Evolutionary conservation across 2,888 invertebrate genomes (phyloP), one percentile per base, ranked within the genome.

Genomic region (Drosophila barbarae): DNA sequence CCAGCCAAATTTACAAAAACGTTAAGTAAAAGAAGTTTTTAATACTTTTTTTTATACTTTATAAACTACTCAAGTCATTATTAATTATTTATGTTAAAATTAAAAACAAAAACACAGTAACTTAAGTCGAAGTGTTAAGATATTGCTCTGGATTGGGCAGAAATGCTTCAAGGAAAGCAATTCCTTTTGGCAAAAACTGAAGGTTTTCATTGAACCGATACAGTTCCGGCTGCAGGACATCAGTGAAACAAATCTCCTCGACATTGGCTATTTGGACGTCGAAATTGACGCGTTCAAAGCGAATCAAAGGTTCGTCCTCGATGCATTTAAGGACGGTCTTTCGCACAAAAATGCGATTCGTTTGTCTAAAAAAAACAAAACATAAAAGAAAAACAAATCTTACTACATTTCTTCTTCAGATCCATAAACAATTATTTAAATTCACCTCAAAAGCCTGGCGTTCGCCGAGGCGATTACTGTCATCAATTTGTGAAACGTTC

Each of bases 111-210:
- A 18, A 18, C 18, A 13, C 1, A 7, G n/a, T 4, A 1, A n/a
- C 9, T 12, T 50, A 41, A 2, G 5, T 49, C 35, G 32, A 23
- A 0, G 7, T 6, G 15, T 72, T 83, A 7, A 86, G 59, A 65
- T 74, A 78, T 57, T 58, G 42, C 13, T 72, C 72, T 13, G 87
- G 85, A 38, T 73, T 63, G 5, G 56, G 41, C 5, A 87, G 44
- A 61, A 87, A 86, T n/a, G 55, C 56, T 9, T 64, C 54, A n/a
- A 87, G 64, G 38, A 87, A 87, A 5, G 72, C 66, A 8, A 86
- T 64, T 2, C 87, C 87, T 15, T 69, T 75, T n/a, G 87, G 86
- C 50, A 87, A 55, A 69, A 64, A 70, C 49, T 85, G 84, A 30
- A 87, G 78, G 2, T 77, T 73, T 41, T 87, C 81, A 47, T 73